phyloP scores from a whole-genome alignment of 2,113 vertebrate species.

The Xyrauchen texanus region DNA sequence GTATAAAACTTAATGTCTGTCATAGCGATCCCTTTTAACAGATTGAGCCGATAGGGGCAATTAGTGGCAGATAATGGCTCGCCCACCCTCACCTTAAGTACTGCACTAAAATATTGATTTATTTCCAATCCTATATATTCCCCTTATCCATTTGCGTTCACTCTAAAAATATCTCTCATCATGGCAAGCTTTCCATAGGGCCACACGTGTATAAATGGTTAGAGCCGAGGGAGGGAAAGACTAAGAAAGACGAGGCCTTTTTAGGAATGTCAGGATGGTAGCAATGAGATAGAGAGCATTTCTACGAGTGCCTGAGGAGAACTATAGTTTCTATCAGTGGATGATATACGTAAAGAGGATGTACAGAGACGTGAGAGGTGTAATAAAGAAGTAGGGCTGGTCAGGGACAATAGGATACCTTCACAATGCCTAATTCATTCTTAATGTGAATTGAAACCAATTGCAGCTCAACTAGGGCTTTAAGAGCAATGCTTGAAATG shows the following conservation, averaged over 20 bases:
- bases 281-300: too few species aligned
- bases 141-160: slow-evolving; percentile 62
- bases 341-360: not conserved
- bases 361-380: not conserved
- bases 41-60: slow-evolving; percentile 69
- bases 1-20: slow-evolving; percentile 66
- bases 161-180: slow-evolving; percentile 58
- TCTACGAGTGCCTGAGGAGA: too few species aligned
- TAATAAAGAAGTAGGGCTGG: not conserved
- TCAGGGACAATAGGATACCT: not conserved
- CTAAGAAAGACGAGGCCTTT: not conserved
- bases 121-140: slow-evolving; percentile 64
- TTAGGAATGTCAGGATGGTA: not conserved
- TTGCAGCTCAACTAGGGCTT: not conserved
- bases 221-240: not conserved
- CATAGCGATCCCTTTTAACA: slow-evolving; percentile 62
- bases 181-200: slow-evolving; percentile 38
- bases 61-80: slow-evolving; percentile 68
- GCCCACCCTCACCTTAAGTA: slow-evolving; percentile 49
- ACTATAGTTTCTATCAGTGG: not conserved
- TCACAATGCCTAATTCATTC: too few species aligned
- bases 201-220: not conserved
- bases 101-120: slow-evolving; percentile 69
- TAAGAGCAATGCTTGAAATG: not conserved
- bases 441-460: not conserved